Conservation (phyloP, 2,797 vertebrate genomes). For the Xiphorhynchus erythropygius region DNA sequence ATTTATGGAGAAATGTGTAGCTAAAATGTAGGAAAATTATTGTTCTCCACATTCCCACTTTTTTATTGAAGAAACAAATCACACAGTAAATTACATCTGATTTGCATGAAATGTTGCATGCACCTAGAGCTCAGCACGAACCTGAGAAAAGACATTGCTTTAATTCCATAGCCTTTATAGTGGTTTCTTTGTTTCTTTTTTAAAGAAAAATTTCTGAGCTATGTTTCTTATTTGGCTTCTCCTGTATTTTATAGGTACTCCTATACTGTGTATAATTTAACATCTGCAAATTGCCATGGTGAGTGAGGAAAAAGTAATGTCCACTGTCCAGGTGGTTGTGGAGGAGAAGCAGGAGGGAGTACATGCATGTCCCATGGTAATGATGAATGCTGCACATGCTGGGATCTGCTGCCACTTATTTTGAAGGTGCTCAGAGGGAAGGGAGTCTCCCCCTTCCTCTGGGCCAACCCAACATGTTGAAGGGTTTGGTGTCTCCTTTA, state of each 20-base stretch:
- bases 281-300: constrained; percentile 26
- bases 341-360: not conserved
- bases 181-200: not conserved
- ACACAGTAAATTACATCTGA: constrained; percentile 49
- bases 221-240: constrained; percentile 50
- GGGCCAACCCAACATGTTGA: not conserved
- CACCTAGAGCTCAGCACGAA: constrained; percentile 39
- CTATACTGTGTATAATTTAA: constrained; percentile 62
- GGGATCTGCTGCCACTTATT: not conserved
- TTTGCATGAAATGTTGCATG: constrained; percentile 48
- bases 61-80: constrained; percentile 72
- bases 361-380: not conserved
- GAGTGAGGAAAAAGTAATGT: constrained; percentile 31
- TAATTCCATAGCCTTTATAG: constrained; percentile 58
- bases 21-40: constrained; percentile 44
- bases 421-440: not conserved
- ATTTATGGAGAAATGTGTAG: constrained; percentile 63
- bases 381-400: not conserved
- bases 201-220: constrained; percentile 29
- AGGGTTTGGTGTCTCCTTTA: not conserved
- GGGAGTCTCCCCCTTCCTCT: not conserved
- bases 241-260: constrained; percentile 21
- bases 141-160: constrained; percentile 60
- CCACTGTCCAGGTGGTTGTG: not conserved
- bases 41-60: constrained; percentile 8